Conservation (phyloP, 2,113 vertebrate species). For the Heliornis fulica region DNA sequence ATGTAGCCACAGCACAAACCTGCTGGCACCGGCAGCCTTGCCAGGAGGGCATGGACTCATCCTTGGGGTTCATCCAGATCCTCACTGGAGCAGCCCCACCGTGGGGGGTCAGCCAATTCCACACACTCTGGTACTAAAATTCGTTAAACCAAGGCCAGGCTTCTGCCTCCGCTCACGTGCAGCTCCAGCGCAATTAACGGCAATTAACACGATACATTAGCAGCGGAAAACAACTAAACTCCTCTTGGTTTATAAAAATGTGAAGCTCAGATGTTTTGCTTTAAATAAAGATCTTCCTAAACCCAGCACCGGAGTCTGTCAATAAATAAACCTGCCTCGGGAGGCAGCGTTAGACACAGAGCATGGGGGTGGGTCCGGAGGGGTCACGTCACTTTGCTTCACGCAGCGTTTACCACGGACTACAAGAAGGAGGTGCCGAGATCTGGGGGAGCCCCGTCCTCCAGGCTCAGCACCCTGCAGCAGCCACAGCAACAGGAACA, state of each 20-base stretch:
- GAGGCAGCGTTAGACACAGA: fast-evolving
- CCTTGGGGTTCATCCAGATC: not conserved
- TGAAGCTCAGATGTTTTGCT: not conserved
- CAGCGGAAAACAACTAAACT: not conserved
- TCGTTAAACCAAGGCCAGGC: constrained; percentile 51
- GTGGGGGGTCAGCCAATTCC: not conserved
- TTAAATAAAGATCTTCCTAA: constrained; percentile 51
- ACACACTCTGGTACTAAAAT: constrained; percentile 46
- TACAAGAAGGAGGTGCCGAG: not conserved
- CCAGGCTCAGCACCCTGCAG: not conserved
- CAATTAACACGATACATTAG: not conserved
- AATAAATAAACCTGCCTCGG: not conserved
- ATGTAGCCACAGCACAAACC: not conserved
- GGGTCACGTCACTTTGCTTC: not conserved
- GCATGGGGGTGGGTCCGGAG: not conserved
- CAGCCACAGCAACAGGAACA: too few relatives aligned
- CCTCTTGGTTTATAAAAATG: not conserved
- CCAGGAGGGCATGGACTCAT: not conserved
- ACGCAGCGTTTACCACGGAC: not conserved
- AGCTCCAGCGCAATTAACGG: not conserved
- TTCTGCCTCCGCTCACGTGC: not conserved
- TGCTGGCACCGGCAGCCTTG: fast-evolving
- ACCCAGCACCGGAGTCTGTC: not conserved
- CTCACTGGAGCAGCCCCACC: not conserved
- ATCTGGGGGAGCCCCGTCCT: not conserved